Evolutionary conservation across 1,140 invertebrate species (phyloP), one percentile per base, ranked within the genome.

Genomic region (Hylyphantes graminicola): DNA sequence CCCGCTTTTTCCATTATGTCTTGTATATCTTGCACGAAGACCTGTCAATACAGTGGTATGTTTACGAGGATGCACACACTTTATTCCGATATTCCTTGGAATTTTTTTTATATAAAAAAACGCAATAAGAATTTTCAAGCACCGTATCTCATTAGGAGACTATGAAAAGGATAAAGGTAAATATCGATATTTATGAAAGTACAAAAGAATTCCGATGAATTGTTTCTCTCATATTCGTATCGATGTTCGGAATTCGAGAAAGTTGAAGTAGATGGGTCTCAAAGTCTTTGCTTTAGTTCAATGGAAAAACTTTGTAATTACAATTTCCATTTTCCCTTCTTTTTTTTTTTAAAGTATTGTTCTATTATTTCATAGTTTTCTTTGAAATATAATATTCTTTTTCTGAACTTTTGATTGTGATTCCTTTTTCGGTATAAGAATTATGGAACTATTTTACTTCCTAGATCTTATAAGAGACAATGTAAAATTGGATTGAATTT

Each of bases 141-240:
- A 55, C 51, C 13, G 51, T 21, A 73, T 55, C 70, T 73, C 70
- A 73, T 73, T 73, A 73, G 54, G 57, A 73, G 55, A 54, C 70
- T 17, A 50, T 65, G 17, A 57, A 55, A 55, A 17, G 57, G 35
- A 61, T 17, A 61, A 61, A 61, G 57, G 55, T 54, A 73, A 73
- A 19, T 73, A 73, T 73, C 15, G 70, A 73, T 73, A 55, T 57
- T 57, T 35, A 73, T 73, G 70, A 73, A 55, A 9, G 70, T 35
- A 35, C 35, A 57, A n/a, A 55, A 7, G 70, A 70, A 70, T 70
- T n/a, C 12, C 54, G 70, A 21, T 73, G 51, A 57, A 50, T 19
- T 73, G 21, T 35, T 73, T 73, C 57, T 51, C 57, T 50, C 70
- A 54, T 73, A 55, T 73, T 73, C 70, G 21, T 35, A 73, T 73